A percentile compares a stretch with the other conserved stretches of the same genome.
These are phyloP conservation scores for Drosophila paucipuncta DNA, from an alignment of 2,888 invertebrate genomes.

Conservation along the genomic window DNA sequence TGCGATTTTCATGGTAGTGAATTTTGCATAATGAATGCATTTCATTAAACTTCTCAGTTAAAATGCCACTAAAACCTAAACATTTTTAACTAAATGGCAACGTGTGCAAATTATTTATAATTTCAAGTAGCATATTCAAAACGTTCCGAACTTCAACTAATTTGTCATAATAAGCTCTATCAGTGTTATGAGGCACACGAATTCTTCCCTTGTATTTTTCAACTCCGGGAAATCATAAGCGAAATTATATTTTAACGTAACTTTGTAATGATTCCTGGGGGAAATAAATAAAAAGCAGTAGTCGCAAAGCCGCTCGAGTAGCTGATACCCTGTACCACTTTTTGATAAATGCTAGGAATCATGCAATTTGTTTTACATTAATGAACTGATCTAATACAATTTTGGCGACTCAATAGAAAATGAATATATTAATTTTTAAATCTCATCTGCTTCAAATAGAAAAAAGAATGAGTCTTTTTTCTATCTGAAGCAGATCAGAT, in stretches of 20 bases:
- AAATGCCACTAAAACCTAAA: conserved; percentile 31
- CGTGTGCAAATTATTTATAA: conserved; percentile 49
- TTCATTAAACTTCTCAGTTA: conserved; percentile 28
- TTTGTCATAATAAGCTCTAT: conserved; percentile 73
- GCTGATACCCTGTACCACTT: conserved; percentile 6
- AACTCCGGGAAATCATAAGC: conserved; percentile 24
- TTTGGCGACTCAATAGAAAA: not conserved
- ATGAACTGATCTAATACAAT: not conserved
- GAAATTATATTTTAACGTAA: not conserved
- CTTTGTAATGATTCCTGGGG: not conserved
- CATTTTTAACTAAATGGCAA: conserved; percentile 64
- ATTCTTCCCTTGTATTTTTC: conserved; percentile 36
- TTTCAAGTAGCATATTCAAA: conserved; percentile 10
- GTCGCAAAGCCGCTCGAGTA: conserved; percentile 1
- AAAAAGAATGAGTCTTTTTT: not conserved
- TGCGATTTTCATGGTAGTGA: not conserved
- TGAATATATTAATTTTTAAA: not conserved
- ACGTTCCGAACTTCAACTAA: conserved; percentile 46
- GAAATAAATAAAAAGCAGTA: not conserved
- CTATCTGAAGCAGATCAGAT: not conserved
- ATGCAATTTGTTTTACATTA: not conserved
- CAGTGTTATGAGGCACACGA: conserved; percentile 63
- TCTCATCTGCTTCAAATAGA: not conserved
- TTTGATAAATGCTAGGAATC: not conserved
- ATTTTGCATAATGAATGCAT: conserved; percentile 41